Conservation (phyloP, 2,797 vertebrate species). For the Borostomias antarcticus region DNA sequence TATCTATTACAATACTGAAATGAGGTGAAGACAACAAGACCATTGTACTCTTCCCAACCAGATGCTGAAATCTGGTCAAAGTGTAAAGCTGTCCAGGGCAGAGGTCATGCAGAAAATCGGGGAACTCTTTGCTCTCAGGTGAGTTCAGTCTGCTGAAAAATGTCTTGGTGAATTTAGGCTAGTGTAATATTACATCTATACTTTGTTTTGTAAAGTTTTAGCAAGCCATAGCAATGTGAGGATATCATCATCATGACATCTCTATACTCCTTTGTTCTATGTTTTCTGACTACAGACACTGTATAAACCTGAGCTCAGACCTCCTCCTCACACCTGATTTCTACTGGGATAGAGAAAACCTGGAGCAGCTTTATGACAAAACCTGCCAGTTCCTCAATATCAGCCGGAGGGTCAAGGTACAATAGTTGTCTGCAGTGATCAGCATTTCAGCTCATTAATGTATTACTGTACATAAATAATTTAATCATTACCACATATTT, state of each 20-base stretch:
- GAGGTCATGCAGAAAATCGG: constrained; percentile 99
- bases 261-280: background rate
- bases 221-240: background rate
- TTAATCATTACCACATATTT: no score
- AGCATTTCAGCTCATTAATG: no score
- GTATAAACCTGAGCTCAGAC: constrained; percentile 97
- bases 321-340: constrained; percentile 97
- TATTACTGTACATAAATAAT: no score
- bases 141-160: constrained; percentile 40
- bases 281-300: constrained; percentile 75
- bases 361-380: constrained; percentile 96
- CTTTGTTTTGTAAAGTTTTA: background rate
- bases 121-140: constrained; percentile 94
- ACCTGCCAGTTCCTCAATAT: constrained; percentile 97
- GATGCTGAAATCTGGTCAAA: constrained; percentile 91
- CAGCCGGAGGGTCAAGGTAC: constrained; percentile 94
- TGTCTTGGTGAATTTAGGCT: constrained; percentile 1
- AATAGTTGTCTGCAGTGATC: no score
- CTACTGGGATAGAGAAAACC: constrained; percentile 97
- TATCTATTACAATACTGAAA: no score
- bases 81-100: constrained; percentile 89
- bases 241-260: background rate
- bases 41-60: constrained; percentile 51
- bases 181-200: background rate
- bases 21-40: no score